phyloP scores from a whole-genome alignment of 1,140 invertebrate species.

The Euwallacea fornicatus region DNA sequence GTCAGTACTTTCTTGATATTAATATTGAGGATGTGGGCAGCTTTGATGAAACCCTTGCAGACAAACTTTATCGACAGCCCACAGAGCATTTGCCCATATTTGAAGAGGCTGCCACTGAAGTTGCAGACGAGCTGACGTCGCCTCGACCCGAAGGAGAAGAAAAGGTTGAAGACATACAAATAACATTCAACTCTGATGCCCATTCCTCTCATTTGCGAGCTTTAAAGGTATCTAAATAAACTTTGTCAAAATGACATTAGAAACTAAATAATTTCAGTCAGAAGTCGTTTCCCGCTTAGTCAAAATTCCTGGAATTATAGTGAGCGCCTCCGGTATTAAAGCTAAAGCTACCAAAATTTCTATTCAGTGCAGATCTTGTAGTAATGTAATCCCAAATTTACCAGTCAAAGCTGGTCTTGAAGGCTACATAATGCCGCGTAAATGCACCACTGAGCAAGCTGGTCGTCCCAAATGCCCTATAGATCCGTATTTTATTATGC shows the following conservation, averaged over 20 bases:
- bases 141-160: constrained; percentile 90
- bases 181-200: constrained; percentile 84
- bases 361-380: constrained; percentile 94
- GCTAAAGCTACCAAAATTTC: constrained; percentile 95
- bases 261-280: constrained; percentile 66
- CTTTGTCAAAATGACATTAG: not conserved
- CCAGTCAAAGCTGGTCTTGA: constrained; percentile 93
- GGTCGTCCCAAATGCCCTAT: constrained; percentile 90
- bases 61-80: constrained; percentile 90
- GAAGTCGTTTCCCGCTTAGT: constrained; percentile 90
- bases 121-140: constrained; percentile 94
- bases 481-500: constrained; percentile 97
- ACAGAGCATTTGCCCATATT: constrained; percentile 92
- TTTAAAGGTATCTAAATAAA: constrained; percentile 70
- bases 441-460: constrained; percentile 90
- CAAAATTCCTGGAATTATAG: constrained; percentile 95
- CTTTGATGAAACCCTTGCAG: constrained; percentile 92
- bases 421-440: constrained; percentile 94
- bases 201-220: constrained; percentile 80
- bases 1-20: constrained; percentile 89
- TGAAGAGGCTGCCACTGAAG: constrained; percentile 96
- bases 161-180: constrained; percentile 91
- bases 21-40: constrained; percentile 92
- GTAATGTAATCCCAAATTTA: constrained; percentile 86
- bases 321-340: constrained; percentile 90